Conservation (phyloP, 2,888 invertebrate species). For the Cataglyphis livida region DNA sequence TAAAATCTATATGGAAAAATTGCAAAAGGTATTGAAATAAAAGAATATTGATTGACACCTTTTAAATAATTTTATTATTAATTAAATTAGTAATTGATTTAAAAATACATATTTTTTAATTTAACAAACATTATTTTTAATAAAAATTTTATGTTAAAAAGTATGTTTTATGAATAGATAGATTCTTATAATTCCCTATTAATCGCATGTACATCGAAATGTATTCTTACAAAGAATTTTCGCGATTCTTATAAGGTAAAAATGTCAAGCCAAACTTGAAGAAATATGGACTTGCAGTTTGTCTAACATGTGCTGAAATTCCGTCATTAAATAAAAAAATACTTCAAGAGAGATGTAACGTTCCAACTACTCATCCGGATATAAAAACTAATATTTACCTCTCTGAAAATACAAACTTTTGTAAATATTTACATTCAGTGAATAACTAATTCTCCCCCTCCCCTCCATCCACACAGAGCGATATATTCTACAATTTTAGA, state of each 20-base stretch:
- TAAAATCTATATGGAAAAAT: neutral
- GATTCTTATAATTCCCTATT: neutral
- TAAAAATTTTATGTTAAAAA: neutral
- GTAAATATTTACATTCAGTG: neutral
- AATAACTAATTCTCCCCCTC: slow-evolving; percentile 1
- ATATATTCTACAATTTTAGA: neutral
- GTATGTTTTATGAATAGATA: neutral
- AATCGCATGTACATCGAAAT: neutral
- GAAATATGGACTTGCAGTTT: neutral
- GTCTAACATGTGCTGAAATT: neutral
- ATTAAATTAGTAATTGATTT: neutral
- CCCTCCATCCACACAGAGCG: neutral
- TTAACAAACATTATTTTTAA: neutral
- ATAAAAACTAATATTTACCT: neutral
- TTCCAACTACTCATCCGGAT: neutral
- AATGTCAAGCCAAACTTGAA: neutral
- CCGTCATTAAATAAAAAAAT: neutral
- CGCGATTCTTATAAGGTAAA: neutral
- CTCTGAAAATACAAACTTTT: neutral
- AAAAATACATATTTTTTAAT: neutral
- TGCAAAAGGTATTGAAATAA: neutral
- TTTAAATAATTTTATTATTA: neutral
- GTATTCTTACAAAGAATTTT: neutral
- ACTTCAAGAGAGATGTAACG: neutral
- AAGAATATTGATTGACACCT: neutral